Percentiles rank a stretch among this genome's conserved stretches.
These are phyloP conservation scores for Drosophila takahashii DNA, from an alignment of 1,140 invertebrate species.

Conservation along the genomic window DNA sequence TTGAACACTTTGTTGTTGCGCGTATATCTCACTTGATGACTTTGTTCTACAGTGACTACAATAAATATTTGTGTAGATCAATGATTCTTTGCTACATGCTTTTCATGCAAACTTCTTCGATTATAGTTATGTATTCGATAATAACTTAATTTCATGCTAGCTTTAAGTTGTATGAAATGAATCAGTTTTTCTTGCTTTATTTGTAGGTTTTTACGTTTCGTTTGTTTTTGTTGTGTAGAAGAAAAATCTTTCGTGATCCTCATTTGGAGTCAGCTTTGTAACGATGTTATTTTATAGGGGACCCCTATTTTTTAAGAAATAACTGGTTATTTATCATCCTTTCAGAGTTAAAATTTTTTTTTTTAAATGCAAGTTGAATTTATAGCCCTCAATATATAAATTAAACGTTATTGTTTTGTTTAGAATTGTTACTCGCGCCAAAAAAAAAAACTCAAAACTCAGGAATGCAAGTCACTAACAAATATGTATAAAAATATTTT, in stretches of 20 bases:
- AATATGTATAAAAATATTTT: too few species aligned
- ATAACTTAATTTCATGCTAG: constrained; percentile 37
- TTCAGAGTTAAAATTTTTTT: too few species aligned
- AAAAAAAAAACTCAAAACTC: too few species aligned
- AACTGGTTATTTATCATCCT: not conserved
- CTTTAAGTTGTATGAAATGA: constrained; percentile 35
- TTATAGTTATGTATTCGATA: constrained; percentile 37
- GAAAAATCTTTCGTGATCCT: constrained; percentile 17
- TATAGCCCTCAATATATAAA: too few species aligned
- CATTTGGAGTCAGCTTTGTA: constrained; percentile 20
- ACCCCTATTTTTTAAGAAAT: not conserved
- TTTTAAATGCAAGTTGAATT: too few species aligned
- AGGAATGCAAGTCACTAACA: too few species aligned
- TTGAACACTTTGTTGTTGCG: constrained; percentile 44
- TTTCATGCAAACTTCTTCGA: constrained; percentile 34
- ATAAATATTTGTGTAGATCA: constrained; percentile 26
- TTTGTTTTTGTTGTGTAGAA: constrained; percentile 16
- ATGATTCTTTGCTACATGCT: constrained; percentile 22
- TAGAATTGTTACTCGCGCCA: too few species aligned
- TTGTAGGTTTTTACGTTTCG: constrained; percentile 13
- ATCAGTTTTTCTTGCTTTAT: constrained; percentile 12
- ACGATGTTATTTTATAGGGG: not conserved
- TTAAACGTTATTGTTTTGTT: too few species aligned
- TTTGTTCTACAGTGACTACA: constrained; percentile 46
- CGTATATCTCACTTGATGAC: constrained; percentile 11